Evolutionary conservation across 2,888 invertebrate genomes (phyloP).

Genomic region (Oeneis ivallda): DNA sequence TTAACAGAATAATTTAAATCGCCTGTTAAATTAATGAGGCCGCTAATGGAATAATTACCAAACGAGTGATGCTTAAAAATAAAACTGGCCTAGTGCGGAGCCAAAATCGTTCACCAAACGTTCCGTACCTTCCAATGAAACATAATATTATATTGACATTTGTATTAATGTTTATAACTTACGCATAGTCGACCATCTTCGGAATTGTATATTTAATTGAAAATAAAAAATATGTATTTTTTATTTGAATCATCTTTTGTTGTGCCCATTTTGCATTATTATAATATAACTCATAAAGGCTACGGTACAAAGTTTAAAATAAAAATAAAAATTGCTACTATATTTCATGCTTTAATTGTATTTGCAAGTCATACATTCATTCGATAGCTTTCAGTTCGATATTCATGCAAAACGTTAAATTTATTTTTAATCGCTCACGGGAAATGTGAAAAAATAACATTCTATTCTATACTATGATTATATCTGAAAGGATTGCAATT

Average conservation of each 20-base stretch:
- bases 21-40: conserved; percentile 5
- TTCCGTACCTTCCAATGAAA: no score
- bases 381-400: conserved; percentile 7
- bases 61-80: not conserved
- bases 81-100: not conserved
- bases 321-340: not conserved
- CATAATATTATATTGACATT: no score
- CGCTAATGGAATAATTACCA: not conserved
- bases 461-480: no score
- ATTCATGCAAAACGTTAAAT: conserved; percentile 10
- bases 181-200: no score
- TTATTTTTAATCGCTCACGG: not conserved
- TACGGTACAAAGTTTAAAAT: conserved; percentile 3
- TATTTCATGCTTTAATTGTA: conserved; percentile 16
- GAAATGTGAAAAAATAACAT: not conserved
- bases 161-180: no score
- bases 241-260: no score
- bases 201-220: no score
- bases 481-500: not conserved
- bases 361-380: conserved; percentile 11
- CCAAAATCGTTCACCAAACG: no score
- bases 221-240: no score
- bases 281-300: not conserved
- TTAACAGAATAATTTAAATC: not conserved
- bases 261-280: no score